Evolutionary conservation across 2,113 vertebrate genomes (phyloP), one percentile per base, ranked within the genome.

Genomic region (Oryzias woworae): DNA sequence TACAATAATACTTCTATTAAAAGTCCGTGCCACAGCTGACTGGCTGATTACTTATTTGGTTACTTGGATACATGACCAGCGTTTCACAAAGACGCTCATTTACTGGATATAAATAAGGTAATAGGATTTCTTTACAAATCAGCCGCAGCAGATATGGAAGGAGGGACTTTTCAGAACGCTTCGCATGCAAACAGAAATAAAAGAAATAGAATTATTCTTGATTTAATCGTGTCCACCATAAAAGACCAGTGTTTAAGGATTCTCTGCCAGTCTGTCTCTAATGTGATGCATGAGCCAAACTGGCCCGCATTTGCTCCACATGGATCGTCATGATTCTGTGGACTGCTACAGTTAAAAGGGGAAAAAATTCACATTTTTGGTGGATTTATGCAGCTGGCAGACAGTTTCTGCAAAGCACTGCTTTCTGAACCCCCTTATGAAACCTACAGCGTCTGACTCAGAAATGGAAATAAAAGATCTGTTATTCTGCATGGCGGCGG

Each of bases 1-100:
- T 52, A 76, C 80, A 86, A 81, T 78, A 83, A 86, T 80, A 77
- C 68, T 57, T 81, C 71, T 80, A 75, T 88, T 80, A 84, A 85
- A 85, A 85, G 76, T 82, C 78, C 62, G 77, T 52, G 78, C 83
- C 81, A 55, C 87, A 78, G 85, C 80, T 82, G 85, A 75, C 66
- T 56, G 53, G 28, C 59, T 85, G 80, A 87, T 82, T 79, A 80
- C 52, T 80, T 80, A 74, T 84, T 78, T 76, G 74, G 81, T 83
- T 87, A 76, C 72, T 73, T 42, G 23, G 74, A 83, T 81, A 82
- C 81, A 42, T 67, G 79, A 71, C 72, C 70, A 45, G 69, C 13
- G 47, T 72, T 73, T 70, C 56, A 84, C 71, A 85, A 80, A 83
- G 76, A 63, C 62, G 66, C 56, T 67, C 42, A 83, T 83, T 85